Evolutionary conservation across 2,888 invertebrate species (phyloP), one percentile per base, ranked within the genome.

Genomic region (Ditylenchus weischeri): DNA sequence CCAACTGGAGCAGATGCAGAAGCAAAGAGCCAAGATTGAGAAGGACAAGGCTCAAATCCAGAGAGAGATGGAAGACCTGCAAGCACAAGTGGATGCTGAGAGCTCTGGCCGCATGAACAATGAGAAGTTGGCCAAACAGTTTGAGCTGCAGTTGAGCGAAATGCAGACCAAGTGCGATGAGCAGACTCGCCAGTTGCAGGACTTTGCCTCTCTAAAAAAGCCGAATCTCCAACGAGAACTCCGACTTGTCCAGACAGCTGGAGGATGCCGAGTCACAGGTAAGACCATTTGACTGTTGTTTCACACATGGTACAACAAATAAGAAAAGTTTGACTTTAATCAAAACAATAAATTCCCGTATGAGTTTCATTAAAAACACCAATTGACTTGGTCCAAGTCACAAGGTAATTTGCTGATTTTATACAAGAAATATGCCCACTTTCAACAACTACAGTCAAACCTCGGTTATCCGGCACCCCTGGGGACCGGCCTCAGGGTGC

Each of bases 151-250:
- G 49, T 57, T 75, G 58, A 62, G 69, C 49, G 76, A 74, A 64
- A 62, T 74, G 29, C 63, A 74, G 13, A 23, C 72, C 13, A 76
- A 76, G 49, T 61, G 50, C 51, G 74, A 75, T 21, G 74, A 74
- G 38, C 76, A 75, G 54, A 21, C 19, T 10, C 65, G 68, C 13
- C 68, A 68, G 49, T 57, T 68, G 47, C 67, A 92, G 85, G 98
- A 99, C 87, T 91, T 96, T 86, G 79, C 82, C 65, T 75, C 78
- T 68, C 78, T 76, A 65, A 98, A 96, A n/a, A 90, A 93, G 92
- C 90, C 93, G 94, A 88, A 87, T 95, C 86, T 91, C 92, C 84
- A 91, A 92, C 83, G 98, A 99, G 87, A 94, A 93, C 89, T 90
- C 91, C 79, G 96, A 99, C 87, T 89, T 98, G 78, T 89, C 91